Conservation (phyloP, 2,113 vertebrate species). For the Thunnus thynnus region DNA sequence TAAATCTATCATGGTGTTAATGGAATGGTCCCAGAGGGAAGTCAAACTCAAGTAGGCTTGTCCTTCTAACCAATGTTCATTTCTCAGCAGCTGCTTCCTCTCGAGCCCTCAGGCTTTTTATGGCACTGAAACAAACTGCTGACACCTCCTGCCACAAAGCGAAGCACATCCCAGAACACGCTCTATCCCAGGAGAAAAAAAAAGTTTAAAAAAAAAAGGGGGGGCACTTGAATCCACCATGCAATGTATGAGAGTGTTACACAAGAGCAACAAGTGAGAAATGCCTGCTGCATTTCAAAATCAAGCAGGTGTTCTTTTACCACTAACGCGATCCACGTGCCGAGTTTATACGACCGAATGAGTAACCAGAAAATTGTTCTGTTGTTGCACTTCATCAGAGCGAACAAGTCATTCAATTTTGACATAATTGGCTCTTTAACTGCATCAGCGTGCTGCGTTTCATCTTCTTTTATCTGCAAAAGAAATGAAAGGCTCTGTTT, state of each 20-base stretch:
- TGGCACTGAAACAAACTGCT: slow-evolving; percentile 64
- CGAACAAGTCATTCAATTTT: slow-evolving; percentile 33
- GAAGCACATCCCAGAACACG: slow-evolving; percentile 38
- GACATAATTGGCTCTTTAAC: slow-evolving; percentile 59
- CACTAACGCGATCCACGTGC: slow-evolving; percentile 57
- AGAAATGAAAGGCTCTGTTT: slow-evolving; percentile 10
- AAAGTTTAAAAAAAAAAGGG: not conserved
- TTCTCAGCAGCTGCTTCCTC: slow-evolving; percentile 79
- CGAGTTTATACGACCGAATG: slow-evolving; percentile 53
- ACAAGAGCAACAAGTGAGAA: slow-evolving; percentile 14
- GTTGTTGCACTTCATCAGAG: slow-evolving; percentile 58
- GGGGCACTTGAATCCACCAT: slow-evolving; percentile 1
- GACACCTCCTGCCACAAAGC: slow-evolving; percentile 58
- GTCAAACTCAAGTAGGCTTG: slow-evolving; percentile 64
- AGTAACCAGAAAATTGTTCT: slow-evolving; percentile 66
- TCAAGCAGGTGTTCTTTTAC: slow-evolving; percentile 75
- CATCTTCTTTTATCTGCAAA: slow-evolving; percentile 25
- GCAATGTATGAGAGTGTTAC: slow-evolving; percentile 29
- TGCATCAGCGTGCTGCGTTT: slow-evolving; percentile 49
- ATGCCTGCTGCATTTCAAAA: slow-evolving; percentile 42
- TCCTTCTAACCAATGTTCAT: slow-evolving; percentile 60
- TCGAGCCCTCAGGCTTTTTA: slow-evolving; percentile 61
- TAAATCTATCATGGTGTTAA: slow-evolving; percentile 77
- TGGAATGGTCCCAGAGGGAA: slow-evolving; percentile 69
- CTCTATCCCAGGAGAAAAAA: not conserved